Evolutionary conservation across 2,888 invertebrate genomes (phyloP), one percentile per base, ranked within the genome.

Genomic region (Drosophila conformis): DNA sequence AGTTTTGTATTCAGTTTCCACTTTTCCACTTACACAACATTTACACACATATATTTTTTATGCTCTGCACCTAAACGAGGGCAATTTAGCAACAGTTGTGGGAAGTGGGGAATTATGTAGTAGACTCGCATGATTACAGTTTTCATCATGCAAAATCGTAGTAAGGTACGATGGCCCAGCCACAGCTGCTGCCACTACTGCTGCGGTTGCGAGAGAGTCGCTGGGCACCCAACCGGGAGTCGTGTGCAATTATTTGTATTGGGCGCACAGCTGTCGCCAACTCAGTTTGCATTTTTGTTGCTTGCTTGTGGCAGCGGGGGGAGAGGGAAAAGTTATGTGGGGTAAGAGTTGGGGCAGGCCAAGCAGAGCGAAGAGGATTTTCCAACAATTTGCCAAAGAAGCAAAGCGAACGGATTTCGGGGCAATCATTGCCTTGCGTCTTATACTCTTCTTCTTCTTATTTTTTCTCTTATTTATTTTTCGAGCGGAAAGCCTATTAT

Each of bases 401-500:
- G 80, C 78, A 87, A 80, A 67, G 78, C 78, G 67, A 81, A 81
- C 73, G 84, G 82, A 80, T 87, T 89, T 76, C 68, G 69, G 69
- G 69, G 62, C 56, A 61, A 58, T 48, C 57, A 51, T 51, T 53
- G 42, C 35, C 25, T 38, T 69, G 71, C 64, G 57, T 73, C 69
- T 70, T 56, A 64, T 63, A 35, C 58, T 71, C 67, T 69, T 31
- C 64, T 42, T 38, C 11, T 36, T 33, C 18, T 56, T 38, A 0
- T 21, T 36, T 46, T 36, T 33, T 51, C 51, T 33, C 48, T 49
- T 54, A 56, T 63, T 65, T 46, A 68, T 87, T 89, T 87, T 89
- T 87, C 78, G 80, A 87, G 87, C 88, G 86, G 82, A 87, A 87
- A 87, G 87, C 89, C 89, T 87, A 87, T 87, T 87, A 87, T 82